These are phyloP conservation scores for Muscicapa adusta DNA, from an alignment of 2,113 vertebrate species.

Conservation along the genomic window DNA sequence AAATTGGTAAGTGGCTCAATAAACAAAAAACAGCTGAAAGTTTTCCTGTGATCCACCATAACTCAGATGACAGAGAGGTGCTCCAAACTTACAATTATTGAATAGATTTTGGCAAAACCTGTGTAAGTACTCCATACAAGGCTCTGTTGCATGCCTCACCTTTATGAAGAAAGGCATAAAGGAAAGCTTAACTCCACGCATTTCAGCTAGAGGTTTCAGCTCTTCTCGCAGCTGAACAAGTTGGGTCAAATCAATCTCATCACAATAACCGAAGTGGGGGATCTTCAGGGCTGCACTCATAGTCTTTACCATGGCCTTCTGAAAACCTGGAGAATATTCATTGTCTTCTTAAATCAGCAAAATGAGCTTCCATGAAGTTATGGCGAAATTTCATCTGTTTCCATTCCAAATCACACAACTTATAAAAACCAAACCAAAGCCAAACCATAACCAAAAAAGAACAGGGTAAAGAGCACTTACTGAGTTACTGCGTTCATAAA, in stretches of 20 bases:
- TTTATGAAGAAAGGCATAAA: conserved; percentile 98
- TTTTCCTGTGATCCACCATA: not conserved
- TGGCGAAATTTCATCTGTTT: not conserved
- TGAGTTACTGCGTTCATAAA: not conserved
- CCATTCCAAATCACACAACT: not conserved
- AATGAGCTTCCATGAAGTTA: not conserved
- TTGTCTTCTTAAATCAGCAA: not conserved
- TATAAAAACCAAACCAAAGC: not conserved
- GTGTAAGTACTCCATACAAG: not conserved
- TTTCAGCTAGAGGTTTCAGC: conserved; percentile 71
- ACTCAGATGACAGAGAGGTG: not conserved
- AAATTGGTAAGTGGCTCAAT: not conserved
- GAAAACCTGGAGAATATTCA: conserved; percentile 81
- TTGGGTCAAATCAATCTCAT: conserved; percentile 87
- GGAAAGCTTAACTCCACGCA: conserved; percentile 85
- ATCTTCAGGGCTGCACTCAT: conserved; percentile 92
- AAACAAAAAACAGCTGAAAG: not conserved
- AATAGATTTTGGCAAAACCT: not conserved
- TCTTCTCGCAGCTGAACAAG: conserved; percentile 82
- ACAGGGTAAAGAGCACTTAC: not conserved
- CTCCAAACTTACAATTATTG: not conserved
- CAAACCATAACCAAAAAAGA: not conserved
- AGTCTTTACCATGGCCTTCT: conserved; percentile 92
- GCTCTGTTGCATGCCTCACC: conserved; percentile 67
- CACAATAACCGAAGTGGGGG: conserved; percentile 93